Conservation (phyloP, 1,140 invertebrate genomes). For the Drosophila pseudoananassae region DNA sequence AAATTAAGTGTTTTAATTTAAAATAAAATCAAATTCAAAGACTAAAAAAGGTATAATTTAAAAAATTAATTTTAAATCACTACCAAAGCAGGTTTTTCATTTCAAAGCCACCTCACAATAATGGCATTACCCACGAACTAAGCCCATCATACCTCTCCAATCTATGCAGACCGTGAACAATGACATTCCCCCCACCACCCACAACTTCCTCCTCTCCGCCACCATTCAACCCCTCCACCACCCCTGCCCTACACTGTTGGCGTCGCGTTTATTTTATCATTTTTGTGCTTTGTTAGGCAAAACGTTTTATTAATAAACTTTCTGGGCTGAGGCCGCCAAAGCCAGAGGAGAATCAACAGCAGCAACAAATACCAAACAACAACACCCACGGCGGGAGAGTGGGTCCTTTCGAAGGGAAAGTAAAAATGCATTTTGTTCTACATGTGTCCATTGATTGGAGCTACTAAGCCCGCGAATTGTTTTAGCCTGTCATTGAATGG, state of each 20-base stretch:
- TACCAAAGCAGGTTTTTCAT: neutral
- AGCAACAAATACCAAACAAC: constrained; percentile 50
- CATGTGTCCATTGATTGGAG: constrained; percentile 1
- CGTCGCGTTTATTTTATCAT: constrained; percentile 73
- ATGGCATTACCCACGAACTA: neutral
- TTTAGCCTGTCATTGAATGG: constrained; percentile 8
- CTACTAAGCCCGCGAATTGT: constrained; percentile 21
- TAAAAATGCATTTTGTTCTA: constrained; percentile 33
- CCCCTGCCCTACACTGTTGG: constrained; percentile 16
- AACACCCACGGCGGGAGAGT: neutral
- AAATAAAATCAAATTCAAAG: no score
- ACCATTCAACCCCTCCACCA: neutral
- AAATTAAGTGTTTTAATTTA: no score
- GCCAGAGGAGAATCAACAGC: constrained; percentile 31
- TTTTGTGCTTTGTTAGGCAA: constrained; percentile 54
- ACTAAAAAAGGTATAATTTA: no score
- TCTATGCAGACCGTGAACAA: constrained; percentile 34
- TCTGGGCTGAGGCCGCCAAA: constrained; percentile 34
- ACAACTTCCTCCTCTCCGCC: neutral
- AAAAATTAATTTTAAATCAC: neutral
- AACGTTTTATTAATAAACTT: constrained; percentile 62
- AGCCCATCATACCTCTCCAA: constrained; percentile 12
- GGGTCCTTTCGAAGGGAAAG: constrained; percentile 25
- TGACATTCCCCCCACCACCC: constrained; percentile 19
- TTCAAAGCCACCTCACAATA: neutral